Evolutionary conservation across 2,888 invertebrate genomes (phyloP), one percentile per base, ranked within the genome.

Genomic region (Drosophila kuntzei): DNA sequence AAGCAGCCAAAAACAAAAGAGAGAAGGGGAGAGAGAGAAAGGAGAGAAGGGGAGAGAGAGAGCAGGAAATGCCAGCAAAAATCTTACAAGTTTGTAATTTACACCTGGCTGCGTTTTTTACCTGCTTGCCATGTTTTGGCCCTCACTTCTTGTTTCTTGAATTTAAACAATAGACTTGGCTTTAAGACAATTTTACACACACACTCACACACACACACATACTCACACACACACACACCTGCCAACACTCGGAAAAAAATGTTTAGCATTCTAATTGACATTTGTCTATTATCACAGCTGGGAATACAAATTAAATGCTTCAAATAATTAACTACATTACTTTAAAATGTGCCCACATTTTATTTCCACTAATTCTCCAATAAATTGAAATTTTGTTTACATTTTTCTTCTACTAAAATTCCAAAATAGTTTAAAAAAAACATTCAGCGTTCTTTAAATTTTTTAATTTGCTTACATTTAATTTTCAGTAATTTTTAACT

Each of bases 11-110:
- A 9, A 6, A 16, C 3, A 46, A 18, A 16, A 12, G 6, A 7
- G 16, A 9, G n/a, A 16, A 9, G 8, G 5, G 7, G 6, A 36
- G 25, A n/a, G 12, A 8, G 3, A 9, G 25, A 25, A 11, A 22
- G 22, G 4, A 9, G 16, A 9, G 18, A n/a, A 7, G 4, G 8
- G 9, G 5, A 36, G 29, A 12, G 27, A 16, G 47, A 32, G 41
- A 34, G 22, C 59, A 75, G 81, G 78, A 80, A 86, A 84, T 84
- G 85, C 73, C 88, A 78, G 68, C 70, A 75, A 79, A 72, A 80
- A 76, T 82, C 83, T 72, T 80, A 67, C 73, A 79, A 82, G 79
- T 85, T 79, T 85, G 84, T 86, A 86, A 86, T 86, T 88, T 86
- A 86, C 85, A 86, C 85, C 85, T 86, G 85, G 73, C 87, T 85